These are phyloP conservation scores for Scytalopus superciliaris DNA, from an alignment of 2,113 vertebrate species.

Conservation along the genomic window DNA sequence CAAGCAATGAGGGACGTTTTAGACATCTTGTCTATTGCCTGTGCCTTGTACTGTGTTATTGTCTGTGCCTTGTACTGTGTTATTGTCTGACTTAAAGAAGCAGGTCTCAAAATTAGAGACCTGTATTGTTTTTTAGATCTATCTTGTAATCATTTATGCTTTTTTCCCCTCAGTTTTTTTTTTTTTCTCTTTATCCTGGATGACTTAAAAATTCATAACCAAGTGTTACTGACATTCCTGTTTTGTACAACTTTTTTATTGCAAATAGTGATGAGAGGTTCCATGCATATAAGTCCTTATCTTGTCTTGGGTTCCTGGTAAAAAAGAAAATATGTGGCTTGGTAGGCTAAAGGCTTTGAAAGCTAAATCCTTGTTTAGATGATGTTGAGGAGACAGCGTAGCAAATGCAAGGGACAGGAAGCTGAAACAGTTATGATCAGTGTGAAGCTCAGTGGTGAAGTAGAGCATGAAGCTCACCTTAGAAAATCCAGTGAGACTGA, in stretches of 20 bases:
- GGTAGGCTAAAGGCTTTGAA: not conserved
- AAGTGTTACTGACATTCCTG: not conserved
- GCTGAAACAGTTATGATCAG: not conserved
- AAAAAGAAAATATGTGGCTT: not conserved
- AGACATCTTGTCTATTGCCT: not conserved
- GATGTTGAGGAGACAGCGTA: not conserved
- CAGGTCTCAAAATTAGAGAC: not conserved
- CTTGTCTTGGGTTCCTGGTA: not conserved
- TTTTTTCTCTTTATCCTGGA: not conserved
- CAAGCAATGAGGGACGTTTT: not conserved
- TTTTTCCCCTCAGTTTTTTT: not conserved
- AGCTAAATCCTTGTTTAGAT: not conserved
- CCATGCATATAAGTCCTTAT: not conserved
- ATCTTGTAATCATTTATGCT: not conserved
- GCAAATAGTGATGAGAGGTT: not conserved
- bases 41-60: not conserved
- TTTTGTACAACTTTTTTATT: not conserved
- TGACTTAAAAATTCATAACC: not conserved
- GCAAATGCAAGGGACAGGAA: not conserved
- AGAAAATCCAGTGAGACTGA: not conserved
- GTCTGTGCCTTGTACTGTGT: not conserved
- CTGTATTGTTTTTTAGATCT: not conserved
- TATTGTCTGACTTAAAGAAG: not conserved
- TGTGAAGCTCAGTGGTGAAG: not conserved
- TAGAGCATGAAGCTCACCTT: not conserved